Evolutionary conservation across 2,113 vertebrate species (phyloP), one percentile per base, ranked within the genome.

Genomic region (Ascaphus truei): DNA sequence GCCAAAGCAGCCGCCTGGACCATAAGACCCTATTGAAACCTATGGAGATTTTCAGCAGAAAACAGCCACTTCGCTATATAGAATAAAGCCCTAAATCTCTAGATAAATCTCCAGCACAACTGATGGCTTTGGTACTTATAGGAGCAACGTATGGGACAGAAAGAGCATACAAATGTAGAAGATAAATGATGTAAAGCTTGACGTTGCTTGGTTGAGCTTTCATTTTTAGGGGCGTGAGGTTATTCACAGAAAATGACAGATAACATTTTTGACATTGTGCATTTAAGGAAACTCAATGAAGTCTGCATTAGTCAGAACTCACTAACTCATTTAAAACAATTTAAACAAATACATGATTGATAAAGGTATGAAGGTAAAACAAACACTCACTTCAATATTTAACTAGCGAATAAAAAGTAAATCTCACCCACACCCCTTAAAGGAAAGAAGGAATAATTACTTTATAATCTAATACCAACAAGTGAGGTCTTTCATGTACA

Each of bases 311-410:
- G 5, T 58, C 52, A 57, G 33, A 57, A 67, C 12, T 57, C 20
- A 39, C 52, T 71, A 57, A 67, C 12, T 57, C 20, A 39, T 61
- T 71, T 51, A 10, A 61, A 52, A 48, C 25, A 18, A 61, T 61
- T 71, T 41, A 39, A 16, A 61, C 47, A 71, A 71, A 71, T 61
- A 51, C 8, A 16, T 23, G 36, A 34, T 50, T 31, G 31, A 69
- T 36, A 41, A n/a, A 71, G 16, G 45, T 30, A 31, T 52, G 39
- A 27, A 18, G 43, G 23, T 22, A 52, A 50, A 71, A 25, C 47
- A 71, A 71, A 71, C 33, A 71, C 66, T 39, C 45, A 26, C 45
- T 29, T 50, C 50, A 48, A 7, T 51, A 72, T 62, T 75, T 62
- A 53, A 62, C 3, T 58, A 75, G 29, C 6, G 3, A 16, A 36